Evolutionary conservation across 1,140 invertebrate genomes (phyloP), one percentile per base, ranked within the genome.

Genomic region (Psix sp.): DNA sequence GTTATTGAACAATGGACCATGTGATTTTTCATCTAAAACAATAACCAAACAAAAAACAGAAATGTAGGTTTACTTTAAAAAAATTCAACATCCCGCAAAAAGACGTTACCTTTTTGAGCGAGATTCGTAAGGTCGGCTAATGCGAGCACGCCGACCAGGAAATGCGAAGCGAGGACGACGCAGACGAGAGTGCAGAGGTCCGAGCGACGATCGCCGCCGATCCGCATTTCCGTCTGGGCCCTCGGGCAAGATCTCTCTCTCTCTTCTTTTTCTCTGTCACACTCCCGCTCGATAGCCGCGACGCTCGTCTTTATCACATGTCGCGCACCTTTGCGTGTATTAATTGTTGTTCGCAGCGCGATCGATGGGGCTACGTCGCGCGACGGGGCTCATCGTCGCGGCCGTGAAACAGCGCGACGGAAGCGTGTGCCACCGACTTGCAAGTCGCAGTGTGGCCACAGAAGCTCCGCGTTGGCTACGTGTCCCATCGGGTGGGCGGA

Each of bases 321-420:
- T 59, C 66, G 56, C 48, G 48, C 35, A 24, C 20, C 43, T 48
- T 42, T 42, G 54, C 45, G 26, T n/a, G 46, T 24, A 54, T 54
- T 36, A 46, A 39, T 65, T 63, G 31, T 43, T 11, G n/a, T 31
- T 46, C 40, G 60, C 48, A 31, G 46, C 17, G 18, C 13, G 60
- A 65, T 65, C 60, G 60, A 65, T 65, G 20, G 48, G 29, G 17
- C 48, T 46, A 54, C 42, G 49, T 46, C 60, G 62, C 62, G 18
- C 51, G 49, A 66, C 35, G 35, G 33, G 26, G 33, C 42, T 39
- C 62, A 66, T 66, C 62, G 49, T 60, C 56, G 74, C 56, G 49
- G 63, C 52, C 56, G 66, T 52, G 52, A 43, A 11, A 62, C 70
- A 74, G 63, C 59, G 70, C 73, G 78, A 74, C 70, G 21, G 57